Evolutionary conservation across 2,113 vertebrate species (phyloP).

Genomic region (Lasiurus cinereus): DNA sequence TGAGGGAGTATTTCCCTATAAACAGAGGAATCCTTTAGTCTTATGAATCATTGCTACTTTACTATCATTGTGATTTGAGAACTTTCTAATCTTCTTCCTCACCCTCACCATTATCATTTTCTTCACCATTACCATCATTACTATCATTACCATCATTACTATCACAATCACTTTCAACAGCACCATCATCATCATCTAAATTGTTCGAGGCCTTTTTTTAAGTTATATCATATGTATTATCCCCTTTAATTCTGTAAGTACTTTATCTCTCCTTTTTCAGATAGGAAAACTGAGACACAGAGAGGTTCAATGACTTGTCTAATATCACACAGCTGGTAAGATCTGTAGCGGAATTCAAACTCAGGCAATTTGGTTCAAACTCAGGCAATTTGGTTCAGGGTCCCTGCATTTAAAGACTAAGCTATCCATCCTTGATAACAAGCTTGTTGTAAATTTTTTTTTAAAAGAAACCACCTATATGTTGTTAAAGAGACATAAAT

Average conservation of each 20-base stretch:
- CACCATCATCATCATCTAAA: not conserved
- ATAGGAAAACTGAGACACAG: not conserved
- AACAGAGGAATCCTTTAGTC: not conserved
- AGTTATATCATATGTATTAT: not conserved
- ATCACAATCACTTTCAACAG: too few species aligned
- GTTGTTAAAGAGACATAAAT: not conserved
- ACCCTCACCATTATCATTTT: not conserved
- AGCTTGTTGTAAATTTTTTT: not conserved
- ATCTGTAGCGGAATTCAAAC: not conserved
- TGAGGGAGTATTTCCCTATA: accelerated
- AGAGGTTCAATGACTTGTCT: not conserved
- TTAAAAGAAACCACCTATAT: not conserved
- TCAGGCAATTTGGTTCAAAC: not conserved
- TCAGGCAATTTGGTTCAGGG: not conserved
- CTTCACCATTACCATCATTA: not conserved
- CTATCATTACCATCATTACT: not conserved
- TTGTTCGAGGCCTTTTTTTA: not conserved
- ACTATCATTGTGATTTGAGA: not conserved
- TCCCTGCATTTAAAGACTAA: not conserved
- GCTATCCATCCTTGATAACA: not conserved
- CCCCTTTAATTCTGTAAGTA: not conserved
- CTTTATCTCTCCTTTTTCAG: not conserved
- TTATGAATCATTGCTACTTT: not conserved
- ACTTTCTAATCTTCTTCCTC: not conserved
- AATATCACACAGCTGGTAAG: not conserved